phyloP scores from a whole-genome alignment of 2,113 vertebrate species.

The Hemiprocne comata region DNA sequence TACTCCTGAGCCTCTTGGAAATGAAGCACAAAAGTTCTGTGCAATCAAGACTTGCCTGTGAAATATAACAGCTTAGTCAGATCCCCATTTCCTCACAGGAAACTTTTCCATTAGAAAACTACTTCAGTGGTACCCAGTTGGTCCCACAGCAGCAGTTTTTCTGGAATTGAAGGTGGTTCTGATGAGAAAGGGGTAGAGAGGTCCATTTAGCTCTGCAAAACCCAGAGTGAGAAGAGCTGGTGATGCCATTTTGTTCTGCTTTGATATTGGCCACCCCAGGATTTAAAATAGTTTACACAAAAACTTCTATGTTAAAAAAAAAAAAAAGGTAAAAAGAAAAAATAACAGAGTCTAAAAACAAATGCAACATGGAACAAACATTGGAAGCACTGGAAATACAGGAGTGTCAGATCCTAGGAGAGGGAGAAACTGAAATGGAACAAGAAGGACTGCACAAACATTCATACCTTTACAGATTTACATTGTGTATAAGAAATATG shows the following conservation, averaged over 20 bases:
- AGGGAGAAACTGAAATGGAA: neutral
- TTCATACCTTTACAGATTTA: neutral
- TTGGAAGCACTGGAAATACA: neutral
- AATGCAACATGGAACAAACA: neutral
- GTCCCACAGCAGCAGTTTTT: neutral
- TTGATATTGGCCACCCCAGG: neutral
- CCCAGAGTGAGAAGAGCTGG: neutral
- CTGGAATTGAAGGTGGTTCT: neutral
- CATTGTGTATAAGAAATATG: neutral
- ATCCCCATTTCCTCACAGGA: neutral
- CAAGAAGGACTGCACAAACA: neutral
- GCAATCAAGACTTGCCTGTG: neutral
- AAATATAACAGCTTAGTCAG: neutral
- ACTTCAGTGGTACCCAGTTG: neutral
- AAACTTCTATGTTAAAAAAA: neutral
- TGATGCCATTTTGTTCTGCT: neutral
- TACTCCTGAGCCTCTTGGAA: neutral
- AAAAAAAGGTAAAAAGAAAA: neutral
- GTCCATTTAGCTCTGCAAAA: neutral
- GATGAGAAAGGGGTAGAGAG: neutral
- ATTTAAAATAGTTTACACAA: neutral
- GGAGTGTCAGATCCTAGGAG: neutral
- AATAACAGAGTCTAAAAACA: neutral
- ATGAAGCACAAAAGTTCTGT: neutral
- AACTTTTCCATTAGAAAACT: neutral